Percentiles rank a stretch among this genome's conserved stretches.
phyloP scores from a whole-genome alignment of 2,797 vertebrate genomes.

The Acridotheres tristis region DNA sequence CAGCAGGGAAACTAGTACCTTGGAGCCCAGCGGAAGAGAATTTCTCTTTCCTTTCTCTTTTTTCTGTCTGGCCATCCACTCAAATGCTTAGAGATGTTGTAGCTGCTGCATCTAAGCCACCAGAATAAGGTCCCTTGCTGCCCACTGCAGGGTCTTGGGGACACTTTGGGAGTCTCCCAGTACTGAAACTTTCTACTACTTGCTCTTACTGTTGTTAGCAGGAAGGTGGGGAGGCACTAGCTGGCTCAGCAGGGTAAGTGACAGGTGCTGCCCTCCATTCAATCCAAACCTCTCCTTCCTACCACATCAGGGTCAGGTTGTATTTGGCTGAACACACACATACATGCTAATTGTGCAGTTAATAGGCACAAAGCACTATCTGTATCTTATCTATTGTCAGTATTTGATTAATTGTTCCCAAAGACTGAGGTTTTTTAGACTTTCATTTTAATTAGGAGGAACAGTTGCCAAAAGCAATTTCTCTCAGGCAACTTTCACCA shows the following conservation, averaged over 20 bases:
- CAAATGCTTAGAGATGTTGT: not conserved
- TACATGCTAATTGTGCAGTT: not conserved
- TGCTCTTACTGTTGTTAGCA: not conserved
- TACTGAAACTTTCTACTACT: not conserved
- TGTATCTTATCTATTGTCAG: constrained; percentile 23
- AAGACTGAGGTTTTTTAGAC: constrained; percentile 28
- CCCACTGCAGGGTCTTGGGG: not conserved
- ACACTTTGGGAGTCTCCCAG: not conserved
- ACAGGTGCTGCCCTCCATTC: not conserved
- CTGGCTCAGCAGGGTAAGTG: not conserved
- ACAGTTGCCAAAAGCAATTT: constrained; percentile 27
- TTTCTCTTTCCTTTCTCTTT: not conserved
- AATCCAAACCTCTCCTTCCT: not conserved
- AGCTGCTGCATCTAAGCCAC: not conserved
- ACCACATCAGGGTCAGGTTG: not conserved
- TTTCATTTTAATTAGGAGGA: constrained; percentile 34
- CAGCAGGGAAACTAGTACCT: not conserved
- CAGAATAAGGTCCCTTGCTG: not conserved
- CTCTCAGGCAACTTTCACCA: not conserved
- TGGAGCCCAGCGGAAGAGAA: not conserved
- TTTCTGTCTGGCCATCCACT: not conserved
- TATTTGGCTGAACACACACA: not conserved
- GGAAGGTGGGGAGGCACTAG: not conserved
- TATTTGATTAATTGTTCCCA: constrained; percentile 42
- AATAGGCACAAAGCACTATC: constrained; percentile 36